These are phyloP conservation scores for Drosophila stalkeri DNA, from an alignment of 2,888 invertebrate genomes.

Conservation along the genomic window DNA sequence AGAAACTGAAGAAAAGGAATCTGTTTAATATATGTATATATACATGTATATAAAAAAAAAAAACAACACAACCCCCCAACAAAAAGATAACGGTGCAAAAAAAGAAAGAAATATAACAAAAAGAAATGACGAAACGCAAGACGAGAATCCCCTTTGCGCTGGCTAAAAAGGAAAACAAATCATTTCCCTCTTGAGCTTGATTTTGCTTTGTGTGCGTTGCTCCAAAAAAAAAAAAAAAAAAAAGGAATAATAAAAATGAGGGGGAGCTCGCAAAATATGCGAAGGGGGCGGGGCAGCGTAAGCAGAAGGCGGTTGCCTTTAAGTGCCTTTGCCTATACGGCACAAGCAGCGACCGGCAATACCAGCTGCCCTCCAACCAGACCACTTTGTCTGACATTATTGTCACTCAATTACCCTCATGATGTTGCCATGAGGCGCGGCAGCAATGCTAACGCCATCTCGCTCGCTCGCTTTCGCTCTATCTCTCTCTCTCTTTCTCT, in stretches of 20 bases:
- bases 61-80: slow-evolving; percentile 35
- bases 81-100: slow-evolving; percentile 51
- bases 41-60: slow-evolving; percentile 9
- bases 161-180: slow-evolving; percentile 80
- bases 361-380: slow-evolving; percentile 40
- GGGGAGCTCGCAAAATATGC: neutral
- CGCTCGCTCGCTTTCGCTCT: slow-evolving; percentile 39
- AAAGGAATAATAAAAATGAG: neutral
- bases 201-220: slow-evolving; percentile 66
- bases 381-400: slow-evolving; percentile 81
- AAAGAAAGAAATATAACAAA: slow-evolving; percentile 38
- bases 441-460: slow-evolving; percentile 35
- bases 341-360: slow-evolving; percentile 12
- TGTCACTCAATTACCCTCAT: slow-evolving; percentile 85
- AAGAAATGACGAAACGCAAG: slow-evolving; percentile 55
- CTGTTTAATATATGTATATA: slow-evolving; percentile 15
- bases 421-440: slow-evolving; percentile 63
- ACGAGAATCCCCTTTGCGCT: slow-evolving; percentile 28
- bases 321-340: slow-evolving; percentile 61
- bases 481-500: neutral
- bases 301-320: slow-evolving; percentile 37
- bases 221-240: slow-evolving; percentile 17
- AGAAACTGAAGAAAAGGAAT: slow-evolving; percentile 27
- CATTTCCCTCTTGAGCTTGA: slow-evolving; percentile 83
- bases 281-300: neutral